Percentiles rank a stretch among this genome's conserved stretches.
These are phyloP conservation scores for Cephus spinipes DNA, from an alignment of 2,888 invertebrate genomes.

Conservation along the genomic window DNA sequence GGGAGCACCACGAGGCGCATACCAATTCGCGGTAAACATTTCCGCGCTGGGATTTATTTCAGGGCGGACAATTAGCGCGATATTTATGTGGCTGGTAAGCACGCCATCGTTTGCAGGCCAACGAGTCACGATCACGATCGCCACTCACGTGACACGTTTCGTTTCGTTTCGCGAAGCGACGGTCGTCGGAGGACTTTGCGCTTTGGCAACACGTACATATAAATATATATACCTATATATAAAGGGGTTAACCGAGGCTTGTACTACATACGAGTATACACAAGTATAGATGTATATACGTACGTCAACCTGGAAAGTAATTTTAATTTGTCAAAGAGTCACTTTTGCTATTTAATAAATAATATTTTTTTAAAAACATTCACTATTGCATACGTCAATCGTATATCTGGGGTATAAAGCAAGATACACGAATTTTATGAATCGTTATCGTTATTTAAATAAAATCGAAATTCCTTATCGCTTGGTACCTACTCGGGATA, in stretches of 20 bases:
- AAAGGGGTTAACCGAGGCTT: neutral
- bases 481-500: neutral
- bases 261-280: neutral
- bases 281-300: neutral
- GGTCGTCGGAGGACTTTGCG: neutral
- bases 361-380: neutral
- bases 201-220: neutral
- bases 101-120: constrained; percentile 33
- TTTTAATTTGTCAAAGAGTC: neutral
- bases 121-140: constrained; percentile 14
- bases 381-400: neutral
- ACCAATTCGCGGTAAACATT: constrained; percentile 38
- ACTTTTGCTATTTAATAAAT: neutral
- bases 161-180: constrained; percentile 26
- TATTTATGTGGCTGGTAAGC: constrained; percentile 53
- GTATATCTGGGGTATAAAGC: neutral
- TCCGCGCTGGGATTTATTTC: constrained; percentile 56
- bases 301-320: neutral
- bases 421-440: too few species aligned
- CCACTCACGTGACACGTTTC: constrained; percentile 22
- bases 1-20: constrained; percentile 1
- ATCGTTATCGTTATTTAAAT: too few species aligned
- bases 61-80: constrained; percentile 55
- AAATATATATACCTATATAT: neutral
- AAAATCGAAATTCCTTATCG: too few species aligned